Base-by-base conservation (phyloP, 2,797 vertebrate species). In the Hafferia zeledoni region DNA sequence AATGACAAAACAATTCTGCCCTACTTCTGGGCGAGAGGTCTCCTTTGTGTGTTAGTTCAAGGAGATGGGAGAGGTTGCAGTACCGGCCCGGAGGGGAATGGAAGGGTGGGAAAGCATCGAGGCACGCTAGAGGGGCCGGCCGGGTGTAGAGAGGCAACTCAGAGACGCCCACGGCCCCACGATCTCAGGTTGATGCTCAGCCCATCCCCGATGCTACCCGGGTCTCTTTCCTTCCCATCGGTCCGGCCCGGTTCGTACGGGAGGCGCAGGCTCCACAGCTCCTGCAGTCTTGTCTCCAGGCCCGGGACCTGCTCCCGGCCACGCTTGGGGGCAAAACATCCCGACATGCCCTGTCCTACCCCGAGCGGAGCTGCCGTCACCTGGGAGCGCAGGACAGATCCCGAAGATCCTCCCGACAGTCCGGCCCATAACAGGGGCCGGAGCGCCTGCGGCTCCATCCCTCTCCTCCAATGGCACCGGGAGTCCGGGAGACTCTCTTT, bases 21-120 rank as follows among this genome's bases (percentile, higher is more conserved):
- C 53, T 77, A 10, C 33, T 87, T 95, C 37, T 64, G 49, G 69
- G 49, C 1, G 17, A 83, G 19, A 92, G 52, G 43, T 46, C 11
- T 22, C 44, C 33, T 84, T 68, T 71, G 68, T 53, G 82, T 60
- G 50, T 80, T 96, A 85, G 85, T 92, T 80, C 61, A 82, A 91
- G 75, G 41, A 46, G 71, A 46, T 10, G 37, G 35, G 84, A 44
- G 30, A 63, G 25, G 35, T 27, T 55, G 67, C n/a, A 2, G 43
- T 37, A 68, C 25, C 7, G 13, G 25, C 18, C 13, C 4, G 27
- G 44, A 67, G 9, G 11, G 70, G 18, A 83, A 15, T 20, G 9
- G 17, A 65, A 39, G 44, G 60, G 25, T 53, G 28, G 39, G 57
- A 79, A 82, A 52, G 39, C 3, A 43, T 7, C 17, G 24, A 43